These are phyloP conservation scores for Mellivora capensis DNA, from an alignment of 2,113 vertebrate species.

Conservation along the genomic window DNA sequence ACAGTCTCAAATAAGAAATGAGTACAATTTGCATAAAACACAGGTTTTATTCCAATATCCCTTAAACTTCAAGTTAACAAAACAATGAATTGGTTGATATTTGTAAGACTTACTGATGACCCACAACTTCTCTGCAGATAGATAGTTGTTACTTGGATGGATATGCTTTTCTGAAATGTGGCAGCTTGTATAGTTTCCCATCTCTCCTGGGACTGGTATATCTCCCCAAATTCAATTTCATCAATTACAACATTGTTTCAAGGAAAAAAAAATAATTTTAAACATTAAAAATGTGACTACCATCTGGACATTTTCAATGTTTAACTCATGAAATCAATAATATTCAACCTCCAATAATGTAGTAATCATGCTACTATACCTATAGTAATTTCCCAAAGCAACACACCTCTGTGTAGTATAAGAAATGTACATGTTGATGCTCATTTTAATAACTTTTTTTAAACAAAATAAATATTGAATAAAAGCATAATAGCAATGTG, in stretches of 20 bases:
- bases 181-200: background rate
- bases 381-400: background rate
- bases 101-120: background rate
- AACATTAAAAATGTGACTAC: background rate
- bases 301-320: background rate
- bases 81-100: background rate
- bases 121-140: background rate
- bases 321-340: background rate
- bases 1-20: background rate
- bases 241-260: background rate
- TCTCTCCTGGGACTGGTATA: background rate
- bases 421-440: background rate
- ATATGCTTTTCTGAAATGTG: background rate
- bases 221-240: background rate
- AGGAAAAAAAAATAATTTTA: background rate
- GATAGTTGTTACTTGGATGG: background rate
- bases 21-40: background rate
- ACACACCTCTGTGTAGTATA: background rate
- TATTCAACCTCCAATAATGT: background rate
- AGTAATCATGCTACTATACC: background rate
- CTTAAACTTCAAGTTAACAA: conserved; percentile 12
- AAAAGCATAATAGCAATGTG: background rate
- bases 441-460: background rate
- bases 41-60: background rate
- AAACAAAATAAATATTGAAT: background rate